These are phyloP conservation scores for Tyto alba DNA, from an alignment of 2,113 vertebrate genomes.

Conservation along the genomic window DNA sequence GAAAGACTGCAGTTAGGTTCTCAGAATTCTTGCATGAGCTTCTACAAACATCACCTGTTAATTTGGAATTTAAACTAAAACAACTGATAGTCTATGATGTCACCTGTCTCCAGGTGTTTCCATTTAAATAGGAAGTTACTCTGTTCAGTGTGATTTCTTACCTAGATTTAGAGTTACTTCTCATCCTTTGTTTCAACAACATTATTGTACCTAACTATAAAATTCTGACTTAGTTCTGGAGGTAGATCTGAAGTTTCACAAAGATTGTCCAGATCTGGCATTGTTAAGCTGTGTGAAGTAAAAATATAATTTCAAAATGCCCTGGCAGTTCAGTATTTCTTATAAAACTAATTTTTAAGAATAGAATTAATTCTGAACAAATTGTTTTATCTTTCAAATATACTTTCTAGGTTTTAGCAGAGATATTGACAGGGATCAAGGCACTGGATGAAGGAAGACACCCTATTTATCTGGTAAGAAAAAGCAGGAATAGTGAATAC, in stretches of 20 bases:
- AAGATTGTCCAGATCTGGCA: not conserved
- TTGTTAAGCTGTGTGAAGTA: not conserved
- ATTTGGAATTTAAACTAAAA: not conserved
- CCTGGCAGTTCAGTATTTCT: not conserved
- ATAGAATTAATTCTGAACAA: not conserved
- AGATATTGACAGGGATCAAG: constrained; percentile 72
- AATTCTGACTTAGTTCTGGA: not conserved
- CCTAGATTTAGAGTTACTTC: not conserved
- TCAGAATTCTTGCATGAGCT: not conserved
- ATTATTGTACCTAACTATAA: not conserved
- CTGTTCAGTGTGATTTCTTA: not conserved
- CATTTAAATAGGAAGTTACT: not conserved
- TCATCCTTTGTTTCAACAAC: not conserved
- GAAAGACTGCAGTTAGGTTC: not conserved
- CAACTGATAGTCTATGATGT: not conserved
- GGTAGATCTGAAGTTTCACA: not conserved
- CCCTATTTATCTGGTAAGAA: constrained; percentile 73
- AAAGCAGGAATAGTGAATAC: not conserved
- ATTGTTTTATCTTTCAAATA: not conserved
- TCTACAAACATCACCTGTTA: not conserved
- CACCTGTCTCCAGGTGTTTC: not conserved
- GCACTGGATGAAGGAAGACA: constrained; percentile 67
- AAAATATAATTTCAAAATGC: not conserved
- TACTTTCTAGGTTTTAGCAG: constrained; percentile 71
- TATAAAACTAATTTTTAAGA: not conserved